Evolutionary conservation across 2,797 vertebrate species (phyloP), one percentile per base, ranked within the genome.

Genomic region (Lateolabrax maculatus): DNA sequence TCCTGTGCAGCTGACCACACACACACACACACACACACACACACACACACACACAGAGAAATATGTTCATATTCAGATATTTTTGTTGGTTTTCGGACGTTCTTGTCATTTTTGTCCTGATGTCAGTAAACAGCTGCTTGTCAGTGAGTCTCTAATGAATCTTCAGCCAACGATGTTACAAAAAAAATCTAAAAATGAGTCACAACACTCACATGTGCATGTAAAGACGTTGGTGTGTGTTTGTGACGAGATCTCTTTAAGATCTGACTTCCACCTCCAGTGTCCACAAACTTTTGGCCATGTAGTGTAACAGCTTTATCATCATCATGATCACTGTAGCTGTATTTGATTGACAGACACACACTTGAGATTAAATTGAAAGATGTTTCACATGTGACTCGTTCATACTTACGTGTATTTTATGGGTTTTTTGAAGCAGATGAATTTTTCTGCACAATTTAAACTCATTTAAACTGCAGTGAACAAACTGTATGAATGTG

Each of bases 1-100:
- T 90, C 87, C 86, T 87, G 78, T 67, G 44, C 85, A 88, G 91
- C 85, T 90, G 90, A 90, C 6, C 23, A 75, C 52, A 66, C 65
- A 65, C 79, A 71, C 82, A 87, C 83, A 85, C 85, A 81, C 85
- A 85, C 79, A 68, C 60, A 37, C 43, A 58, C 63, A 55, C 36
- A 53, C 21, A 52, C 55, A 71, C 31, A 60, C 21, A 69, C 53
- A 36, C 53, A 69, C 53, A 70, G 37, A 44, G 6, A 44, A 18
- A 44, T 44, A 4, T 46, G 44, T 21, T 46, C 21, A 52, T 29
- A 36, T 57, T 56, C 19, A 29, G 57, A 27, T n/a, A 1, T 13
- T 36, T 60, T 37, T 29, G 31, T 21, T n/a, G 37, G 19, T 34
- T 18, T n/a, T 48, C 6, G 21, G 37, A 19, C 12, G n/a, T 29